A percentile compares a stretch with the other conserved stretches of the same genome.
These are phyloP conservation scores for Carcinoscorpius rotundicauda DNA, from an alignment of 1,140 invertebrate genomes.

Conservation along the genomic window DNA sequence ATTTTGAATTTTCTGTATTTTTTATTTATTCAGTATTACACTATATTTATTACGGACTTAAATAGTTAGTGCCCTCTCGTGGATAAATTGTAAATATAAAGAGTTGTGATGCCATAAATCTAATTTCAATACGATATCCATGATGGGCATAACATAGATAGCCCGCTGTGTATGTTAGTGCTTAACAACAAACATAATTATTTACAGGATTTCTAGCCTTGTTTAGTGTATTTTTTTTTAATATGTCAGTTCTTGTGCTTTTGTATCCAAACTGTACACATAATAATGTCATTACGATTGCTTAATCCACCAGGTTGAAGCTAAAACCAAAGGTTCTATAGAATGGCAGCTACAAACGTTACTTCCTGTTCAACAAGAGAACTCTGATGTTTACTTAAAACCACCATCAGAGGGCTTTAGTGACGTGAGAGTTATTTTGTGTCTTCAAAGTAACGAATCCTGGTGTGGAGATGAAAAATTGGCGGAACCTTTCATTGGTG, in stretches of 20 bases:
- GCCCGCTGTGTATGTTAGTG: too few species aligned
- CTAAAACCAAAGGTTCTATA: slow-evolving; percentile 9
- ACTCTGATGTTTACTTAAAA: slow-evolving; percentile 35
- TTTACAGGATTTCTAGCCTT: too few species aligned
- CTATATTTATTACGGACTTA: too few species aligned
- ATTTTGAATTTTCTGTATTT: too few species aligned
- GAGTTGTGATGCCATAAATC: too few species aligned
- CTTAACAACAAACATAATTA: too few species aligned
- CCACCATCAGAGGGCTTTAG: slow-evolving; percentile 20
- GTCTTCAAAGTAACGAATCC: slow-evolving; percentile 56
- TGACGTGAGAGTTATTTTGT: slow-evolving; percentile 58
- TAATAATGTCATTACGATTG: background rate
- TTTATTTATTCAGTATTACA: too few species aligned
- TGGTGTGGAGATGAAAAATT: slow-evolving; percentile 53
- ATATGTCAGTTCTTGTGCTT: background rate
- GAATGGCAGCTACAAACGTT: slow-evolving; percentile 20
- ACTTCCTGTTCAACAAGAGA: slow-evolving; percentile 11
- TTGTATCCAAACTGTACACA: background rate
- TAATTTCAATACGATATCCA: too few species aligned
- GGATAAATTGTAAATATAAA: too few species aligned
- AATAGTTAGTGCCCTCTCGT: too few species aligned
- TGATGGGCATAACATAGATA: too few species aligned
- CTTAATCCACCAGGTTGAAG: slow-evolving; percentile 9
- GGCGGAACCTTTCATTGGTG: slow-evolving; percentile 12
- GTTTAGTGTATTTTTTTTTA: too few species aligned